Percentiles rank a stretch among this genome's conserved stretches.
phyloP scores from a whole-genome alignment of 1,140 invertebrate species.

The Scaptomyza pallida region DNA sequence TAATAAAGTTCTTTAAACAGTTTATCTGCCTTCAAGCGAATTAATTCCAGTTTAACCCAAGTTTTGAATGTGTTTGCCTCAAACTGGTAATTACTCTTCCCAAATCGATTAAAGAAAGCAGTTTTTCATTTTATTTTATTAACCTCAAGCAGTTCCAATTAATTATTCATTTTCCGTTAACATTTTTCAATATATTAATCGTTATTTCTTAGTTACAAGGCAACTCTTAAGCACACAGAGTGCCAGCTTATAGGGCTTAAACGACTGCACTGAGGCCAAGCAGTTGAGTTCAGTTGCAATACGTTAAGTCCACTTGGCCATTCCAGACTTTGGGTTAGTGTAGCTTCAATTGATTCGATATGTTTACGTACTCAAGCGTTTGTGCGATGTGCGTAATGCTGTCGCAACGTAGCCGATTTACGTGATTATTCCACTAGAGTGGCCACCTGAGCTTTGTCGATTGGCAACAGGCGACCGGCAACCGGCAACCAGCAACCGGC shows the following conservation, averaged over 20 bases:
- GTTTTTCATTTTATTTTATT: too few species aligned
- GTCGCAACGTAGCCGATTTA: slow-evolving; percentile 2
- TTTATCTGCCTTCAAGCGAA: too few species aligned
- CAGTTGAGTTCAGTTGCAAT: background rate
- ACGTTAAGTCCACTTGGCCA: background rate
- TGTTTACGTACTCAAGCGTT: background rate
- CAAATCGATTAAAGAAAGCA: too few species aligned
- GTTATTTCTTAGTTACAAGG: too few species aligned
- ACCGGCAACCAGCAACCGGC: too few species aligned
- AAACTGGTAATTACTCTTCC: too few species aligned
- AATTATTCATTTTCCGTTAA: too few species aligned
- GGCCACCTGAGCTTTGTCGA: background rate
- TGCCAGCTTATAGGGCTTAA: background rate
- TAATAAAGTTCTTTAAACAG: too few species aligned
- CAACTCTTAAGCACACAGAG: background rate
- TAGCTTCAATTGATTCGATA: background rate
- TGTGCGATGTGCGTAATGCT: background rate
- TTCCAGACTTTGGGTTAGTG: background rate
- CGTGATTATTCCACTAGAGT: slow-evolving; percentile 25
- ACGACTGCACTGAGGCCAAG: background rate
- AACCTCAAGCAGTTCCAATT: too few species aligned
- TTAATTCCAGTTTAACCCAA: too few species aligned
- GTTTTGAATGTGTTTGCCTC: too few species aligned
- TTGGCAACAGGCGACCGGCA: background rate
- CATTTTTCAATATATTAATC: too few species aligned